phyloP scores from a whole-genome alignment of 2,113 vertebrate species.

The Acrocephalus arundinaceus region DNA sequence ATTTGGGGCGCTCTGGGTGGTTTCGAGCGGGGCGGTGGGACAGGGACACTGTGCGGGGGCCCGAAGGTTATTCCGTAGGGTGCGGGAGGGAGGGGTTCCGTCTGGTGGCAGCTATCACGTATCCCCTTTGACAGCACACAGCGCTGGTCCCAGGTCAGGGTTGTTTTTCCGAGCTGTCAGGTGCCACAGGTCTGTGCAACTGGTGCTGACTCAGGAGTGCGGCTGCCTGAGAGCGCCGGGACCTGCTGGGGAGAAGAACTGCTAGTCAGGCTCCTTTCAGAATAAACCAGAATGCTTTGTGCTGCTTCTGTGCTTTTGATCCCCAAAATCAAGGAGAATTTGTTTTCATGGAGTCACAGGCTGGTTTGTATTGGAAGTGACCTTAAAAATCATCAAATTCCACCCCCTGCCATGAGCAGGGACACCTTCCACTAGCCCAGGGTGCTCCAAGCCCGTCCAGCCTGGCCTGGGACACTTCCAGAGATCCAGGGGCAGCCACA shows the following conservation, averaged over 20 bases:
- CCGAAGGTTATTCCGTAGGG: rapidly evolving
- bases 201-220: neutral
- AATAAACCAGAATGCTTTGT: rapidly evolving
- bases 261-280: rapidly evolving
- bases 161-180: neutral
- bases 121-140: rapidly evolving
- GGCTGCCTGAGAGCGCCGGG: neutral
- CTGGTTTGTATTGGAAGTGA: neutral
- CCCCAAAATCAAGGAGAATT: too few relatives aligned
- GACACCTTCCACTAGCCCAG: rapidly evolving
- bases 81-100: rapidly evolving
- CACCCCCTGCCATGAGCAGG: neutral
- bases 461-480: neutral
- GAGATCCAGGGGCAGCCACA: neutral
- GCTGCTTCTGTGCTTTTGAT: neutral
- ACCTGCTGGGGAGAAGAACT: rapidly evolving
- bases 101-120: rapidly evolving
- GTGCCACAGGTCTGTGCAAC: neutral
- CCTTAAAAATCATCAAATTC: neutral
- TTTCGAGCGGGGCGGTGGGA: neutral
- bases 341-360: rapidly evolving
- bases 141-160: rapidly evolving
- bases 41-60: rapidly evolving
- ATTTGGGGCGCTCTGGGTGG: rapidly evolving
- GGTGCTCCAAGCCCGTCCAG: rapidly evolving